Base-by-base conservation (phyloP, 2,888 invertebrate species). In the Aphodius granarius region DNA sequence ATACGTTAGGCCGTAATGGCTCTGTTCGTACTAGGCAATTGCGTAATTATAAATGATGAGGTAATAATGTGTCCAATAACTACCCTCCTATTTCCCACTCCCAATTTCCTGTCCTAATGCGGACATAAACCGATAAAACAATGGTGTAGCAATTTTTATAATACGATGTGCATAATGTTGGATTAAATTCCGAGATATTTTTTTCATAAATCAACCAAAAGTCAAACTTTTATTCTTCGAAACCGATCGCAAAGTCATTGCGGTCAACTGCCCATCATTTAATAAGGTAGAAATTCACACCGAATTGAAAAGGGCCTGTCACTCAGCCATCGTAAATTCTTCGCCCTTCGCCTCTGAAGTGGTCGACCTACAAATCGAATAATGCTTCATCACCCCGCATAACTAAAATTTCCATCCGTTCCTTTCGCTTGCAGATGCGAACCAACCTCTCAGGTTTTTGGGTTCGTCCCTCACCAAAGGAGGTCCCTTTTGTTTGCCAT, bases 401-500 rank as follows among this genome's bases (percentile, higher is more conserved):
- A 43, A 43, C 43, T 43, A 43, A 43, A 43, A 43, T 43, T 43
- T 43, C 43, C 43, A 13, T 43, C 43, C n/a, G n/a, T n/a, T n/a
- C n/a, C n/a, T n/a, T n/a, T 43, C 43, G 43, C 43, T 43, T 43
- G 4, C 43, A 43, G 6, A 6, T 43, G 43, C 43, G 13, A 13
- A 0, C 43, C 43, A 3, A 43, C 43, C 43, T 43, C 9, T 9
- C 9, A 43, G n/a, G n/a, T n/a, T n/a, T n/a, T 43, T 9, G 43
- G 43, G 6, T 43, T 9, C 9, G 43, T 43, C 73, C 75, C 78
- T 83, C 77, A 78, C 78, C 78, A 83, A 83, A 82, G 83, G 81
- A 81, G 77, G 63, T 22, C 72, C 18, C 80, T 83, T 84, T 80
- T 85, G 84, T 85, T n/a, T 82, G 80, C 73, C 77, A 78, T 80